phyloP scores from a whole-genome alignment of 2,888 invertebrate species.

The Ametastegia equiseti region DNA sequence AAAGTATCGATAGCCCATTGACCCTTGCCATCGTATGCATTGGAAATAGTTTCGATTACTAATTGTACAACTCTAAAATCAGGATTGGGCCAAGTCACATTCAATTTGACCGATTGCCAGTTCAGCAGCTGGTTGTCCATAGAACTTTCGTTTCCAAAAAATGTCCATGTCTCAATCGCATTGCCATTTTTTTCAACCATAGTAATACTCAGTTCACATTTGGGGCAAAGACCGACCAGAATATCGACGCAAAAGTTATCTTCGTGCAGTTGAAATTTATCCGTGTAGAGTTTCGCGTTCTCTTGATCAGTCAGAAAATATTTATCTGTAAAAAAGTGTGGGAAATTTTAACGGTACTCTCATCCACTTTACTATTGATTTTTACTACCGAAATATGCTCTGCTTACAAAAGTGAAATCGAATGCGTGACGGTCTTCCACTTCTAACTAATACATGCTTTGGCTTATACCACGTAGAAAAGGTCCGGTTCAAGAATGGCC shows the following conservation, averaged over 20 bases:
- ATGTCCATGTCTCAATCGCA: neutral
- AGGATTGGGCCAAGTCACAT: neutral
- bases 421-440: constrained; percentile 48
- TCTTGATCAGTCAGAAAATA: constrained; percentile 52
- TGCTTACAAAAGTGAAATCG: constrained; percentile 62
- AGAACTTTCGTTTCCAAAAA: constrained; percentile 19
- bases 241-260: constrained; percentile 58
- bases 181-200: constrained; percentile 31
- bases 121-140: constrained; percentile 48
- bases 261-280: constrained; percentile 20
- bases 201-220: constrained; percentile 55
- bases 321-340: constrained; percentile 53
- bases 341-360: neutral
- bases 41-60: constrained; percentile 49
- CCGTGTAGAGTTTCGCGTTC: constrained; percentile 51
- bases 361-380: neutral
- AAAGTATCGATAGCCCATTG: constrained; percentile 61
- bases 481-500: constrained; percentile 26
- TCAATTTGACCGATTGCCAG: constrained; percentile 56
- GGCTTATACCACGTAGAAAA: constrained; percentile 43
- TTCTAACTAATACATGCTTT: constrained; percentile 52
- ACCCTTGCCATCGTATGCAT: neutral
- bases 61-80: constrained; percentile 40
- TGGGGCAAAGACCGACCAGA: constrained; percentile 58
- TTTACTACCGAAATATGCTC: constrained; percentile 7